Evolutionary conservation across 2,888 invertebrate genomes (phyloP).

Genomic region (Parnassius apollo): DNA sequence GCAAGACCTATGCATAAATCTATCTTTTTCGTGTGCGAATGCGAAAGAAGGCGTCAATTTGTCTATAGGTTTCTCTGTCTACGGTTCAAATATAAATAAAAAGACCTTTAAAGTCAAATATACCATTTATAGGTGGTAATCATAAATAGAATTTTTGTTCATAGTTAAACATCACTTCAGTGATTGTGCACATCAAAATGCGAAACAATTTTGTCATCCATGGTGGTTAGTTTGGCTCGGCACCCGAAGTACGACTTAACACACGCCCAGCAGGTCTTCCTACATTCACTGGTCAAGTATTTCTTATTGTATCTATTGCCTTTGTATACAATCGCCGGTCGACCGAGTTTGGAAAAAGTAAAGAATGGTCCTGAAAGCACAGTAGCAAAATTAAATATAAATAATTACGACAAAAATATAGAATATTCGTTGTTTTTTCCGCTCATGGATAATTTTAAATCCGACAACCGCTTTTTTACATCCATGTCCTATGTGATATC

Average conservation of each 20-base stretch:
- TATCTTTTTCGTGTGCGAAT: too few species aligned
- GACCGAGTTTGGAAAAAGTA: not conserved
- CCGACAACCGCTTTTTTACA: too few species aligned
- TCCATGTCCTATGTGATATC: too few species aligned
- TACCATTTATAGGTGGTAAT: conserved; percentile 33
- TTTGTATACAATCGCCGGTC: not conserved
- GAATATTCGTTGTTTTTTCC: too few species aligned
- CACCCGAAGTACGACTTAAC: conserved; percentile 31
- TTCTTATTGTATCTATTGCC: conserved; percentile 2
- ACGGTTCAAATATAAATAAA: too few species aligned
- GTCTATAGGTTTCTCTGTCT: too few species aligned
- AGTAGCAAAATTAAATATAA: not conserved
- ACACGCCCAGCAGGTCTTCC: not conserved
- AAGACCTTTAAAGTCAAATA: conserved; percentile 30
- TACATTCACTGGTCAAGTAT: not conserved
- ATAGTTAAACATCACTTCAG: not conserved
- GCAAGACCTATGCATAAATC: too few species aligned
- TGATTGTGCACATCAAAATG: conserved; percentile 1
- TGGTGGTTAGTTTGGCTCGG: conserved; percentile 33
- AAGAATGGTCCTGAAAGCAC: not conserved
- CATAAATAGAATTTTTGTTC: too few species aligned
- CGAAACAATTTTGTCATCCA: not conserved
- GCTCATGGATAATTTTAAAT: too few species aligned
- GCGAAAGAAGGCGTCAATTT: too few species aligned
- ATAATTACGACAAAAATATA: too few species aligned